phyloP scores from a whole-genome alignment of 2,797 vertebrate species.

The Phyllotis vaccarum region DNA sequence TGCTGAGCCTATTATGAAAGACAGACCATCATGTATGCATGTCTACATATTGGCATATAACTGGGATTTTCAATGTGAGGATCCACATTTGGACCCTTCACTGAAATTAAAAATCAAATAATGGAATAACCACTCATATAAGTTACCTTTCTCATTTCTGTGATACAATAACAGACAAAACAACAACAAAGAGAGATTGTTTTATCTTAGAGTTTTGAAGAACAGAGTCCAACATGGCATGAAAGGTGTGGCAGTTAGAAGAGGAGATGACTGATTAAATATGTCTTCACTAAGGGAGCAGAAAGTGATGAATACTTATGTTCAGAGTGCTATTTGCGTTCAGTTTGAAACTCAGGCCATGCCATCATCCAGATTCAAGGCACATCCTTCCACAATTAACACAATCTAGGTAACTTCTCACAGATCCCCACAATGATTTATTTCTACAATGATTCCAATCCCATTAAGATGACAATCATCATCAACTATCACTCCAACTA shows the following conservation, averaged over 20 bases:
- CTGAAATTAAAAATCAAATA: background rate
- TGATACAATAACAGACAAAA: too few relatives aligned
- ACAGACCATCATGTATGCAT: background rate
- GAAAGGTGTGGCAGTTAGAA: background rate
- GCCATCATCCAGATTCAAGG: background rate
- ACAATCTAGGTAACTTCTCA: background rate
- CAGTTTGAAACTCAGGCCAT: background rate
- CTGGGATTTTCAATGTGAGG: background rate
- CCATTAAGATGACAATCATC: background rate
- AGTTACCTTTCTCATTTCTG: background rate
- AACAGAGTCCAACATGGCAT: too few relatives aligned
- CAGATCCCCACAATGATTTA: too few relatives aligned
- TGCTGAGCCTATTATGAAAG: fast-evolving
- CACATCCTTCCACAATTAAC: background rate
- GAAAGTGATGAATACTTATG: too few relatives aligned
- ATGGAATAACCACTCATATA: background rate
- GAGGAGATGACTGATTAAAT: background rate
- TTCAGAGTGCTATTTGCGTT: background rate
- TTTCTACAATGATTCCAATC: background rate
- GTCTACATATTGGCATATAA: background rate
- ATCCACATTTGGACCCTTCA: background rate
- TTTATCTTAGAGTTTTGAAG: background rate
- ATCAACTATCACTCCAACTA: background rate
- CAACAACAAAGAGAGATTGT: background rate
- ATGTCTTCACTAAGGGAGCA: background rate